Evolutionary conservation across 1,140 invertebrate genomes (phyloP).

Genomic region (Heliconius himera): DNA sequence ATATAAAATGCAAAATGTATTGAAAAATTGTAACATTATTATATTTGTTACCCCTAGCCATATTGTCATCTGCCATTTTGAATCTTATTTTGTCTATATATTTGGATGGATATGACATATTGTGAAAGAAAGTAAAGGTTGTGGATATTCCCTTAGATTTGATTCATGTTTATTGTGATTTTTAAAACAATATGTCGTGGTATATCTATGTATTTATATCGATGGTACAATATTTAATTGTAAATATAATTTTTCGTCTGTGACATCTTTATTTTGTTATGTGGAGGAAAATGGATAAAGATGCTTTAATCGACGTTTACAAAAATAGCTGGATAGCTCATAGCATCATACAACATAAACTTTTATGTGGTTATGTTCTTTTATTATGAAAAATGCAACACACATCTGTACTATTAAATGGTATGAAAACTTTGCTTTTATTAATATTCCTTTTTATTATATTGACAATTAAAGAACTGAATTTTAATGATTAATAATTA

Average conservation of each 20-base stretch:
- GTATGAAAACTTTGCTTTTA: no score
- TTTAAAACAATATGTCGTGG: background rate
- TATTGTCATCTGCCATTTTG: background rate
- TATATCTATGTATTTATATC: background rate
- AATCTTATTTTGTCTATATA: slow-evolving; percentile 6
- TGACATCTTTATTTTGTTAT: background rate
- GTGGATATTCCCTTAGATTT: slow-evolving; percentile 5
- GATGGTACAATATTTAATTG: background rate
- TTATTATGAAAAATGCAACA: no score
- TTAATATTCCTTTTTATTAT: no score
- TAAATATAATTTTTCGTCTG: background rate
- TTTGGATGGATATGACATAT: slow-evolving; percentile 8
- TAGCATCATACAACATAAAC: background rate
- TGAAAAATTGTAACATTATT: background rate
- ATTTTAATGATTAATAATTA: no score
- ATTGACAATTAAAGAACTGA: no score
- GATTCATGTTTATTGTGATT: background rate
- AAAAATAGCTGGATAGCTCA: background rate
- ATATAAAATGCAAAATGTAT: background rate
- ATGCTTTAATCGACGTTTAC: background rate
- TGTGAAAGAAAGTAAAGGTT: slow-evolving; percentile 1
- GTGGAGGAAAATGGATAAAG: background rate
- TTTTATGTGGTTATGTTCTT: background rate
- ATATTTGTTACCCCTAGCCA: background rate
- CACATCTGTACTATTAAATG: no score